phyloP scores from a whole-genome alignment of 2,113 vertebrate species.

The Channa argus region DNA sequence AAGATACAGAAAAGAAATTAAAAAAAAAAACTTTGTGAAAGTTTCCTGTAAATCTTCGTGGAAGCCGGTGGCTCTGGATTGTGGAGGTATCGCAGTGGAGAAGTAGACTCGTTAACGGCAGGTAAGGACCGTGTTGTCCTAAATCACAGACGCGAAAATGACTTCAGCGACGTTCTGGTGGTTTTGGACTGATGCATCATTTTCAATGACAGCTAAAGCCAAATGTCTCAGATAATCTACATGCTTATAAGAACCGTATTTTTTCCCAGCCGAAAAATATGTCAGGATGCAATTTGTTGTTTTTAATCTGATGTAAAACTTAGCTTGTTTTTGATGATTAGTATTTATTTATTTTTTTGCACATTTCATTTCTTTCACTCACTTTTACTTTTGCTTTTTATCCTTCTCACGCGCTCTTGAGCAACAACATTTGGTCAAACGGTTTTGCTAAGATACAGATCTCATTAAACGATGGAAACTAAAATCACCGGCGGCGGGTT shows the following conservation, averaged over 20 bases:
- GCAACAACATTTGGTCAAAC: background rate
- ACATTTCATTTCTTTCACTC: background rate
- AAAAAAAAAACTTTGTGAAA: fast-evolving
- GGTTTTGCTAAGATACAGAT: slow-evolving; percentile 29
- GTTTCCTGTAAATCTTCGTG: background rate
- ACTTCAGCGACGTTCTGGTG: too few species aligned
- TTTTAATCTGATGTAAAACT: too few species aligned
- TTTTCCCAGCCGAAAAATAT: too few species aligned
- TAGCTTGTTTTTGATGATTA: too few species aligned
- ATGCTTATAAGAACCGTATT: too few species aligned
- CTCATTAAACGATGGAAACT: slow-evolving; percentile 43
- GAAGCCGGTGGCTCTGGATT: background rate
- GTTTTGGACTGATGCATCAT: too few species aligned
- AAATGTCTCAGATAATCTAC: too few species aligned
- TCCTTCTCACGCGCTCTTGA: background rate
- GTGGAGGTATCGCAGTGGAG: background rate
- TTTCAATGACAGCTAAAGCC: too few species aligned
- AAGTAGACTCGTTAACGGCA: slow-evolving; percentile 7
- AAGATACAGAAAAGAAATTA: background rate
- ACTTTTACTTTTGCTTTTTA: background rate
- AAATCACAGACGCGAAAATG: background rate
- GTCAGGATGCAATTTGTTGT: too few species aligned
- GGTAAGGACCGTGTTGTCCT: slow-evolving; percentile 50
- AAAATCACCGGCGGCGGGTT: slow-evolving; percentile 17
- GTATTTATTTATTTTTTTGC: too few species aligned